phyloP scores from a whole-genome alignment of 92 coral and sea anemone genomes.

The Zoanthus gigantus region DNA sequence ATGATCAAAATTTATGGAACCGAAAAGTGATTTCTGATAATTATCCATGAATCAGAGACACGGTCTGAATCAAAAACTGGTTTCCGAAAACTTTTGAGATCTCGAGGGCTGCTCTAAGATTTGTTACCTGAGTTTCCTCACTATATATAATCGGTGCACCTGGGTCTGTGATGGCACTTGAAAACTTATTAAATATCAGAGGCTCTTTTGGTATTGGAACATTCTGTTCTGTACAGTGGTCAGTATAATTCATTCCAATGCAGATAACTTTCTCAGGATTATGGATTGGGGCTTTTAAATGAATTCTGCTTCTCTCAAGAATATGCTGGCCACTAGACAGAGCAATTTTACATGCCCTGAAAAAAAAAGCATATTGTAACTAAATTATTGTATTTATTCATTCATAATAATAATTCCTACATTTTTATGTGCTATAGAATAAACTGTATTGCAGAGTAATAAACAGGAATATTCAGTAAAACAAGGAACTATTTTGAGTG shows the following conservation, averaged over 20 bases:
- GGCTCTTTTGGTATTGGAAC: slow-evolving; percentile 91
- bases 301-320: slow-evolving; percentile 76
- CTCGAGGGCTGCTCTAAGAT: neutral
- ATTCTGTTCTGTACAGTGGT: slow-evolving; percentile 94
- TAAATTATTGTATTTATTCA: too few species aligned
- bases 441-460: too few species aligned
- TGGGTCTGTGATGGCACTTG: slow-evolving; percentile 82
- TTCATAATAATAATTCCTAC: too few species aligned
- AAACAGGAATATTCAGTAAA: too few species aligned
- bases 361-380: neutral
- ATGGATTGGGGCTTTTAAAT: slow-evolving; percentile 94
- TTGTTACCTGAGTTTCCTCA: slow-evolving; percentile 74
- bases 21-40: too few species aligned
- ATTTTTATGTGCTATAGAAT: too few species aligned
- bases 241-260: slow-evolving; percentile 95
- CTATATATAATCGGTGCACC: slow-evolving; percentile 87
- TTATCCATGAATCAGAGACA: too few species aligned
- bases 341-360: slow-evolving; percentile 18
- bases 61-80: too few species aligned
- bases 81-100: neutral
- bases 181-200: slow-evolving; percentile 90
- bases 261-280: slow-evolving; percentile 94
- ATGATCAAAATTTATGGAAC: too few species aligned
- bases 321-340: slow-evolving; percentile 75
- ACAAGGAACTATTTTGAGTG: too few species aligned